phyloP scores from a whole-genome alignment of 2,797 vertebrate species.

The Rhadinocentrus ornatus region DNA sequence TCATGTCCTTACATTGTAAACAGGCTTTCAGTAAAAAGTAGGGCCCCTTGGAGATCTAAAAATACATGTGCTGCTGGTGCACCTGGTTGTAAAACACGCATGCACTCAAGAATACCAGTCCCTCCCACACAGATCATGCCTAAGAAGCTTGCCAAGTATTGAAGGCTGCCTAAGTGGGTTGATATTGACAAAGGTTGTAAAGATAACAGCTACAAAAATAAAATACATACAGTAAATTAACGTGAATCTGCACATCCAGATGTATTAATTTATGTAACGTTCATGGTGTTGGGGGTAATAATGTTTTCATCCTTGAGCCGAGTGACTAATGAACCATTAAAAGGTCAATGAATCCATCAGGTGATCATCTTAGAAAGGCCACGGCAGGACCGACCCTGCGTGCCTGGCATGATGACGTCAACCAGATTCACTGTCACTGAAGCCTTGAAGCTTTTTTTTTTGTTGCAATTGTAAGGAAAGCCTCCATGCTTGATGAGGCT shows the following conservation, averaged over 20 bases:
- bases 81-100: not conserved
- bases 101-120: not conserved
- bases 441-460: too few species aligned
- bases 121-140: not conserved
- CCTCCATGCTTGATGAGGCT: too few species aligned
- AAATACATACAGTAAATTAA: not conserved
- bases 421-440: too few species aligned
- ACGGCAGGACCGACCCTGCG: too few species aligned
- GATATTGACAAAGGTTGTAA: not conserved
- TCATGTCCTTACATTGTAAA: conserved; percentile 52
- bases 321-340: too few species aligned
- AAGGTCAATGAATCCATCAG: too few species aligned
- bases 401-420: too few species aligned
- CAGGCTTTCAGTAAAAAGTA: conserved; percentile 15
- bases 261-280: too few species aligned
- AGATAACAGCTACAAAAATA: not conserved
- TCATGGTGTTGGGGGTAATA: too few species aligned
- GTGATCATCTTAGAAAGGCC: too few species aligned
- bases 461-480: too few species aligned
- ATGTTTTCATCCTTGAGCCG: too few species aligned
- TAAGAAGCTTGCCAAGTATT: not conserved
- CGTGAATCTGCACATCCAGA: not conserved
- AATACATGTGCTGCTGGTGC: not conserved
- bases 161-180: not conserved
- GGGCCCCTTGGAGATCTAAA: not conserved